Base-by-base conservation (phyloP, 2,797 vertebrate genomes). In the Xiphorhynchus erythropygius region DNA sequence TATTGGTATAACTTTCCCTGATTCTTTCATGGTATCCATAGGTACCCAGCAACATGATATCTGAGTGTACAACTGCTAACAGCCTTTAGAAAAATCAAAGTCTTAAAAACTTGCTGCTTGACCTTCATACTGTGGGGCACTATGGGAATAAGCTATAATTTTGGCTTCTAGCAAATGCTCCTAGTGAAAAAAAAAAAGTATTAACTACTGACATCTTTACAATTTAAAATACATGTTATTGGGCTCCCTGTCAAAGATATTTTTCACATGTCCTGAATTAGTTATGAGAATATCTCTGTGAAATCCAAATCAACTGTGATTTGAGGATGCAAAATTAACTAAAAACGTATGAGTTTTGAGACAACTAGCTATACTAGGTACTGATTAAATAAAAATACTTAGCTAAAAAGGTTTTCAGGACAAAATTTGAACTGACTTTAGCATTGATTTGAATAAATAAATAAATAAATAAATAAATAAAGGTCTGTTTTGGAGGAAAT, bases 151-250 rank as follows among this genome's bases (percentile, higher is more conserved):
- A 76, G 24, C n/a, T 68, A 33, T 67, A 93, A 82, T 89, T 82
- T 55, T 74, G 35, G 11, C 46, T 89, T 85, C 53, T 80, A 64
- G 27, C 30, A 91, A 56, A 92, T 83, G 81, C 3, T 74, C 7
- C 22, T 8, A 1, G 12, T 30, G 19, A 16, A 70, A 28, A 21
- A 69, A 69, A 28, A 52, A 73, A 35, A 30, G 9, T 55, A 28
- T 32, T 27, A 87, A 59, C 41, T 87, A 19, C 30, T 23, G 8
- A 30, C 87, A 27, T 50, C 18, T 91, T 87, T 80, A 52, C 28
- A 71, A 71, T 77, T 89, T 92, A 64, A 77, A 95, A 76, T 24
- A 13, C 15, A 50, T 74, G 92, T 93, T 80, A 74, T 47, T 92
- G 0, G 32, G 12, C 32, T 87, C 92, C 18, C 32, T 76, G 52